A percentile compares a stretch with the other conserved stretches of the same genome.
These are phyloP conservation scores for Schrankia costaestrigalis DNA, from an alignment of 2,888 invertebrate genomes.

Conservation along the genomic window DNA sequence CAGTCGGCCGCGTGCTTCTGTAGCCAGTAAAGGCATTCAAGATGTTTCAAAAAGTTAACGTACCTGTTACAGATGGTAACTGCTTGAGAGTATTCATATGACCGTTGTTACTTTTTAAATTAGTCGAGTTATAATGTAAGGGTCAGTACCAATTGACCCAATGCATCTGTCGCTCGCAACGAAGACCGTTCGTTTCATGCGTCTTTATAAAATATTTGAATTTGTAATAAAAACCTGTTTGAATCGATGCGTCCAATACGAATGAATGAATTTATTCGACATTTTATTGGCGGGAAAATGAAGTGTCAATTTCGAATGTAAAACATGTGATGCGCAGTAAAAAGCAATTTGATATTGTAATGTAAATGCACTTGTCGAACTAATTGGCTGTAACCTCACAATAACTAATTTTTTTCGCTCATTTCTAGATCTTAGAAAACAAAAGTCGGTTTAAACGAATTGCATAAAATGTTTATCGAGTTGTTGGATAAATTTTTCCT, in stretches of 20 bases:
- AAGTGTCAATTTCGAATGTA: too few relatives aligned
- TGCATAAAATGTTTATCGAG: too few relatives aligned
- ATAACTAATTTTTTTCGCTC: too few relatives aligned
- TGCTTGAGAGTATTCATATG: slow-evolving; percentile 11
- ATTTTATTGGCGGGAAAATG: slow-evolving; percentile 6
- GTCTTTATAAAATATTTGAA: slow-evolving; percentile 45
- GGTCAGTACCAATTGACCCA: slow-evolving; percentile 73
- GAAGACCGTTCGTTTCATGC: slow-evolving; percentile 55
- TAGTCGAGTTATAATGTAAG: slow-evolving; percentile 55
- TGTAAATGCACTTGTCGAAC: too few relatives aligned
- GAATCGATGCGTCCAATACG: slow-evolving; percentile 11
- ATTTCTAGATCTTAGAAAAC: too few relatives aligned
- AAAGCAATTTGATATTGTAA: too few relatives aligned
- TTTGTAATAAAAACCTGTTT: slow-evolving; percentile 26
- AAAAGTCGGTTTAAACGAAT: too few relatives aligned
- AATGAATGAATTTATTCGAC: background rate
- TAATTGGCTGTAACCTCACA: too few relatives aligned
- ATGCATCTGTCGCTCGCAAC: slow-evolving; percentile 63
- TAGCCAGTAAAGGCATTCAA: slow-evolving; percentile 39
- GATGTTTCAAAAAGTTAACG: slow-evolving; percentile 40
- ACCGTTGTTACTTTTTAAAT: slow-evolving; percentile 33
- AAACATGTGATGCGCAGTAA: too few relatives aligned
- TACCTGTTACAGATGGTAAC: slow-evolving; percentile 36
- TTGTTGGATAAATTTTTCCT: too few relatives aligned
- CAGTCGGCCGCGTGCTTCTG: slow-evolving; percentile 34